Evolutionary conservation across 2,797 vertebrate species (phyloP).

Genomic region (Micropoecilia bifurca): DNA sequence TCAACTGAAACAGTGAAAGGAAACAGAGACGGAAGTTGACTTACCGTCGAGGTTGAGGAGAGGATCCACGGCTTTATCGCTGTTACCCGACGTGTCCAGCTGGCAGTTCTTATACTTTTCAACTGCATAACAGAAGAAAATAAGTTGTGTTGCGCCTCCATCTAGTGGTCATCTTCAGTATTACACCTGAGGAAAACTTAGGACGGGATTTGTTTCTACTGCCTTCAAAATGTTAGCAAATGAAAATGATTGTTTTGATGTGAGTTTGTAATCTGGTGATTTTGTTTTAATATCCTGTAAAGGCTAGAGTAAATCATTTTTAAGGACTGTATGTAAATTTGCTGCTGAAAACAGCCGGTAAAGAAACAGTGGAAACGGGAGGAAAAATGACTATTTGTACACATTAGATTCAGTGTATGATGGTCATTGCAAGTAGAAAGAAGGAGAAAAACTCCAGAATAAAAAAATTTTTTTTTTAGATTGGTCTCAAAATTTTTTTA

Average conservation of each 20-base stretch:
- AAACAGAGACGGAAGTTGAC: constrained; percentile 19
- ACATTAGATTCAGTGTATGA: not conserved
- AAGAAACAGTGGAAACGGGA: not conserved
- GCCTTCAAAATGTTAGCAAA: not conserved
- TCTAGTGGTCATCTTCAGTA: constrained; percentile 50
- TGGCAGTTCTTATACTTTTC: constrained; percentile 92
- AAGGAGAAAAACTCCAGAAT: no score
- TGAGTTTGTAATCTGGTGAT: not conserved
- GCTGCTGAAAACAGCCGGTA: not conserved
- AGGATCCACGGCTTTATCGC: constrained; percentile 86
- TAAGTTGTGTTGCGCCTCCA: constrained; percentile 43
- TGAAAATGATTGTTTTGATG: not conserved
- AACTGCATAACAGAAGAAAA: constrained; percentile 75
- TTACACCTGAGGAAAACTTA: not conserved
- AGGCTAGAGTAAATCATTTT: not conserved
- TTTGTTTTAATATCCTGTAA: not conserved
- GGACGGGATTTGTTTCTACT: not conserved
- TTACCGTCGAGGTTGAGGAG: constrained; percentile 94
- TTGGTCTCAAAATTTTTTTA: no score
- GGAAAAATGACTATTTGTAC: not conserved
- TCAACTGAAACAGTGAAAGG: not conserved
- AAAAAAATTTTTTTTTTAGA: no score
- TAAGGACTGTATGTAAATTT: not conserved
- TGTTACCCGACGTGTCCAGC: constrained; percentile 78
- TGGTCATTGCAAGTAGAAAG: no score